Percentiles rank a stretch among this genome's conserved stretches.
Evolutionary conservation across 2,888 invertebrate species (phyloP).

Genomic region (Dichetophora obliterata): DNA sequence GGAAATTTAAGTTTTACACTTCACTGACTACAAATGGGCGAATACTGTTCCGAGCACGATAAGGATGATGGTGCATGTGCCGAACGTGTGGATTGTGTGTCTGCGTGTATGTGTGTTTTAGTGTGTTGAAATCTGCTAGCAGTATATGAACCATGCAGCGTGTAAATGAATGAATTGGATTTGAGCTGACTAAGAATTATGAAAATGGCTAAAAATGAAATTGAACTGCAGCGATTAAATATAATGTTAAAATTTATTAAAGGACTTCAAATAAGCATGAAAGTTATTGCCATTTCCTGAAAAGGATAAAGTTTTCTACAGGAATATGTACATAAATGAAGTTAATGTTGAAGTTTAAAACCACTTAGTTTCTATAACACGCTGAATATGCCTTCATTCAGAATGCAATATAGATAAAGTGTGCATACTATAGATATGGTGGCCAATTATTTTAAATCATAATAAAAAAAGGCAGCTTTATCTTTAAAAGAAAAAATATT

Average conservation of each 20-base stretch:
- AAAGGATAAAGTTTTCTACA: too few relatives aligned
- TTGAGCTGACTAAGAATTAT: not conserved
- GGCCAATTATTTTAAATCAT: too few relatives aligned
- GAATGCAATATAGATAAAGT: too few relatives aligned
- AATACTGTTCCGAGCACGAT: constrained; percentile 18
- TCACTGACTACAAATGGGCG: constrained; percentile 29
- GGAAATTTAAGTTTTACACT: constrained; percentile 25
- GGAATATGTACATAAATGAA: too few relatives aligned
- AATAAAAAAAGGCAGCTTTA: too few relatives aligned
- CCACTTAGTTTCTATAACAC: too few relatives aligned
- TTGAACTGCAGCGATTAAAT: constrained; percentile 16
- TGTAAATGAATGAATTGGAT: constrained; percentile 26
- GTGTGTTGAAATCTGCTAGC: not conserved
- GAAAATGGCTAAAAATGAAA: constrained; percentile 23
- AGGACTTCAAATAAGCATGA: not conserved
- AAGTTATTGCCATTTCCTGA: not conserved
- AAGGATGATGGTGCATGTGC: not conserved
- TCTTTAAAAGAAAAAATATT: too few relatives aligned
- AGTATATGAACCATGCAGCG: constrained; percentile 14
- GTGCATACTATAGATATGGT: too few relatives aligned
- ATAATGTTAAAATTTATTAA: constrained; percentile 20
- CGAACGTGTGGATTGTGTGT: not conserved
- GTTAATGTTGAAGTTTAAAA: too few relatives aligned
- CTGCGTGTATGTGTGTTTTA: not conserved
- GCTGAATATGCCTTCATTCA: too few relatives aligned